Base-by-base conservation (phyloP, 2,888 invertebrate genomes). In the Leptothorax acervorum region DNA sequence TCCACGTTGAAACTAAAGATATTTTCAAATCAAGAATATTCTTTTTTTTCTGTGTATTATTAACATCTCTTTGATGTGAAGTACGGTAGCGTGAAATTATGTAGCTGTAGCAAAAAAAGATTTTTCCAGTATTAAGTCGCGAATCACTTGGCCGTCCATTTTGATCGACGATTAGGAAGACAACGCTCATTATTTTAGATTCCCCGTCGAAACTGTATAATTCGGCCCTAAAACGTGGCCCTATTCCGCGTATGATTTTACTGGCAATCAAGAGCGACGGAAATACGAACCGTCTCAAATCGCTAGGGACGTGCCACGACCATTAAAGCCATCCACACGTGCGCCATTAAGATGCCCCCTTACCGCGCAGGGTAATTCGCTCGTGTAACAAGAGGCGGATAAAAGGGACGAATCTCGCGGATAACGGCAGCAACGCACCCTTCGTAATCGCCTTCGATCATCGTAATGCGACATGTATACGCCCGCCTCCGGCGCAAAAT, bases 371-470 rank as follows among this genome's bases (percentile, higher is more conserved):
- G 53, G 42, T 88, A 88, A 84, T 88, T 86, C 79, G 74, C 71
- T 71, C 84, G 45, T 81, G 84, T 86, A 86, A 86, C 81, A 71
- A 86, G 84, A 81, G 65, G 48, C 60, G 75, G 75, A 84, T 83
- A 81, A 85, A 70, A 66, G 66, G 42, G 51, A 66, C 55, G 66
- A 73, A 66, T 55, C 45, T 75, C 39, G 60, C 62, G 65, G n/a
- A 62, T 78, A 85, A 84, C 82, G 42, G 66, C 74, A 60, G 51
- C 76, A 28, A 83, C 48, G 70, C 66, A 57, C 57, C 65, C 31
- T 8, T 39, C 28, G 66, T 70, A 74, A 76, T 79, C 48, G 57
- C 42, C 18, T 31, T 31, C 42, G 65, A 78, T 82, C 42, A 79
- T 81, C 81, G 35, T 78, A 76, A 76, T 51, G 68, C 68, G 66